Evolutionary conservation across 2,797 vertebrate species (phyloP).

Genomic region (Pseudopleuronectes americanus): DNA sequence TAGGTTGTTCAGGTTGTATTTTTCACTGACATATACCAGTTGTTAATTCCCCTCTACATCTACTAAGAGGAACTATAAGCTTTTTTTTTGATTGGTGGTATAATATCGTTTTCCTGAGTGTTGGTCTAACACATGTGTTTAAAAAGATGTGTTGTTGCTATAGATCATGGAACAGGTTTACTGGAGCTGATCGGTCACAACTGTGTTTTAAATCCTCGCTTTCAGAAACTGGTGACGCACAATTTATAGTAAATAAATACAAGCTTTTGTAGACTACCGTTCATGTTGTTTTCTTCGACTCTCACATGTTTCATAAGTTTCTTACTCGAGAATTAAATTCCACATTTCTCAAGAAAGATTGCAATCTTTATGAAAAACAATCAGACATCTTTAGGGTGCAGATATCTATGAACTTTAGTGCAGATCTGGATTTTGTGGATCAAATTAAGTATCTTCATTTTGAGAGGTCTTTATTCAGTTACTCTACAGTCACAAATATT

Average conservation of each 20-base stretch:
- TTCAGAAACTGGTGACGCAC: constrained; percentile 58
- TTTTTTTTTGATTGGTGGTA: constrained; percentile 46
- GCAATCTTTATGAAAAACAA: no score
- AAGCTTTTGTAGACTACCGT: constrained; percentile 70
- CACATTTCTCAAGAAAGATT: no score
- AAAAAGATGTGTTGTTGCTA: constrained; percentile 46
- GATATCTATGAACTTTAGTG: no score
- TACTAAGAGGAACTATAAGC: constrained; percentile 39
- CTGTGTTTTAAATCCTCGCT: constrained; percentile 46
- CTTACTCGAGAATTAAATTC: background rate
- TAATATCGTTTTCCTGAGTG: constrained; percentile 40
- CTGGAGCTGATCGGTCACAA: constrained; percentile 40
- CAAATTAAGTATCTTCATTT: no score
- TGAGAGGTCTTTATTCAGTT: no score
- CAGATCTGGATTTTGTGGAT: no score
- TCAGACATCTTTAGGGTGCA: no score
- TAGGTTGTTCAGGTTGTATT: constrained; percentile 18
- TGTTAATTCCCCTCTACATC: constrained; percentile 30
- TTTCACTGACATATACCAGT: constrained; percentile 30
- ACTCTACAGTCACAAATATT: no score
- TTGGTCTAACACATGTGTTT: constrained; percentile 45
- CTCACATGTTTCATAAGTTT: background rate
- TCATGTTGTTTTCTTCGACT: constrained; percentile 14
- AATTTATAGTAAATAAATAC: constrained; percentile 78
- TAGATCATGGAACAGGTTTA: constrained; percentile 45